Percentiles rank a stretch among this genome's conserved stretches.
phyloP scores from a whole-genome alignment of 2,797 vertebrate genomes.

The Vipera latastei region DNA sequence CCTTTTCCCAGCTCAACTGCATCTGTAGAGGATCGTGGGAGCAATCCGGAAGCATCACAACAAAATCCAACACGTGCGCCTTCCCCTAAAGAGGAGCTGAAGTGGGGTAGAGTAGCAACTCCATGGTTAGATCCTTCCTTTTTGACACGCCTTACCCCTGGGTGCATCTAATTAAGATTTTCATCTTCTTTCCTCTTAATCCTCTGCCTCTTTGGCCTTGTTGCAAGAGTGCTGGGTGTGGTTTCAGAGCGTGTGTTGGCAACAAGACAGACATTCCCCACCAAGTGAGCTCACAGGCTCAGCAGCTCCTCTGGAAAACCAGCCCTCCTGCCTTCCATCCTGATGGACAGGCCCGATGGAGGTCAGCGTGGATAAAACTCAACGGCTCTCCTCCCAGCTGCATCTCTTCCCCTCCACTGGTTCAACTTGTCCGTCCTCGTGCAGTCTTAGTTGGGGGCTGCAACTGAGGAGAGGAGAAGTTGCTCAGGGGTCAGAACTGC shows the following conservation, averaged over 20 bases:
- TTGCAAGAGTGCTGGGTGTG: not conserved
- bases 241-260: not conserved
- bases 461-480: not conserved
- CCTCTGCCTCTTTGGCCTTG: not conserved
- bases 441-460: not conserved
- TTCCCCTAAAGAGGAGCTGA: not conserved
- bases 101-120: not conserved
- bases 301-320: not conserved
- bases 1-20: too few relatives aligned
- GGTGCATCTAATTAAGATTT: not conserved
- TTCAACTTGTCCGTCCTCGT: not conserved
- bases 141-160: not conserved
- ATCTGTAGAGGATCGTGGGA: not conserved
- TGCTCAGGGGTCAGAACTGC: not conserved
- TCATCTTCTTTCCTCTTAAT: not conserved
- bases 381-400: not conserved
- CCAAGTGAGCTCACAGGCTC: not conserved
- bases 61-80: not conserved
- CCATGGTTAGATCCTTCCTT: not conserved
- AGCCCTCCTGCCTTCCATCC: not conserved
- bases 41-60: not conserved
- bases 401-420: not conserved
- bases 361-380: not conserved
- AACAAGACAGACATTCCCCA: not conserved
- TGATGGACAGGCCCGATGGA: not conserved